Base-by-base conservation (phyloP, 1,140 invertebrate genomes). In the Rhynchophorus ferrugineus region DNA sequence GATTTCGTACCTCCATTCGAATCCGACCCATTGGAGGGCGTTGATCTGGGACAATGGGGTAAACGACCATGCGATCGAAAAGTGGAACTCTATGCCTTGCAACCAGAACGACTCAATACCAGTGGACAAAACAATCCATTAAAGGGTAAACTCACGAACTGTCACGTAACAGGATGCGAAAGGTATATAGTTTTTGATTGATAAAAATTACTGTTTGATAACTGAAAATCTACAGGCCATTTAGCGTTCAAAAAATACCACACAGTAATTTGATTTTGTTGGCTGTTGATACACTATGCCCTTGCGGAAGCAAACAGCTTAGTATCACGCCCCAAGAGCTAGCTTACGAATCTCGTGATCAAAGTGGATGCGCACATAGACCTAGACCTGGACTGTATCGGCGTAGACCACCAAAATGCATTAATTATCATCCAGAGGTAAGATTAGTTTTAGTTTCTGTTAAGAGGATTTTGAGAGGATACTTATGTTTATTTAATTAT, bases 241-340 rank as follows among this genome's bases (percentile, higher is more conserved):
- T 94, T 71, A 93, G 90, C 69, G 89, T 93, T 8, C 90, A 94
- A 64, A 91, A 91, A 72, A 90, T 94, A 59, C 88, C 84, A 33
- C 85, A 91, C 64, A 93, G 90, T 60, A 95, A 95, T 75, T 71
- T 95, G 38, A 89, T 95, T 44, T 71, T 94, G 45, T 72, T 94
- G 18, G 91, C 92, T 34, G 89, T 92, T 41, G 89, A 93, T 67
- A 93, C 88, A 0, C 69, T 89, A 47, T 94, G 91, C 72, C 87
- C 88, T 22, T 95, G 91, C 69, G 87, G 86, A 20, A 85, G 81
- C 58, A 90, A 89, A 67, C 83, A 86, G 62, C 72, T 89, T 35
- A 87, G 85, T 65, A 87, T 91, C 58, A 79, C 80, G 24, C 83
- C 89, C 1, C 81, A 83, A 57, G 86, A 91, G 67, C 78, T 86